Evolutionary conservation across 2,797 vertebrate species (phyloP), one percentile per base, ranked within the genome.

Genomic region (Pseudomugil gertrudae): DNA sequence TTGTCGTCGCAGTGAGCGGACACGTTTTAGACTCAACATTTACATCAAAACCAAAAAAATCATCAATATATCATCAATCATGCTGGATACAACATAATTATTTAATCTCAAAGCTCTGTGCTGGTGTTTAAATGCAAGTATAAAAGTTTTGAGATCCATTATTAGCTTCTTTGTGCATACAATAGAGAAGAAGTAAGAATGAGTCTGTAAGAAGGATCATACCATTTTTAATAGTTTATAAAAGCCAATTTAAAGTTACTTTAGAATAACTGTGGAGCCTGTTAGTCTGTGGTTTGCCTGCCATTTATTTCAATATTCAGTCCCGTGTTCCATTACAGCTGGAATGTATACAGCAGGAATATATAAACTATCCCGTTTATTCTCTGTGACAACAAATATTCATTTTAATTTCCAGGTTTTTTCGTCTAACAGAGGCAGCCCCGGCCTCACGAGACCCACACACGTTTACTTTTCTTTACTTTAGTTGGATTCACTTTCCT

Each of bases 41-140:
- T 57, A 53, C 76, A 78, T 56, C 15, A 47, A 51, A 35, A 3
- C 1, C 67, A 52, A 48, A 9, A n/a, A 45, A 43, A 45, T 21
- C 8, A n/a, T n/a, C n/a, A n/a, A n/a, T n/a, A n/a, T n/a, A 71
- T 74, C 84, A 88, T 90, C 72, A 69, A 87, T 87, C 81, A 88
- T 32, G 48, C 76, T 68, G 78, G 84, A 76, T 74, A 83, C 76
- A 84, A 82, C 78, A 78, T 86, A 76, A 90, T 84, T 83, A 78
- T 85, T 84, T 73, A 52, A 84, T 80, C 79, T 83, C 73, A 71
- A 76, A 83, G 78, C 76, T 76, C 73, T 69, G 66, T 26, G 21
- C 72, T 48, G 64, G 66, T 80, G 85, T 87, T 83, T 82, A 76
- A 79, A 82, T 82, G 71, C 78, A 81, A 80, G 66, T 71, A 36